These are phyloP conservation scores for Cordilura impudica DNA, from an alignment of 2,888 invertebrate genomes.

Conservation along the genomic window DNA sequence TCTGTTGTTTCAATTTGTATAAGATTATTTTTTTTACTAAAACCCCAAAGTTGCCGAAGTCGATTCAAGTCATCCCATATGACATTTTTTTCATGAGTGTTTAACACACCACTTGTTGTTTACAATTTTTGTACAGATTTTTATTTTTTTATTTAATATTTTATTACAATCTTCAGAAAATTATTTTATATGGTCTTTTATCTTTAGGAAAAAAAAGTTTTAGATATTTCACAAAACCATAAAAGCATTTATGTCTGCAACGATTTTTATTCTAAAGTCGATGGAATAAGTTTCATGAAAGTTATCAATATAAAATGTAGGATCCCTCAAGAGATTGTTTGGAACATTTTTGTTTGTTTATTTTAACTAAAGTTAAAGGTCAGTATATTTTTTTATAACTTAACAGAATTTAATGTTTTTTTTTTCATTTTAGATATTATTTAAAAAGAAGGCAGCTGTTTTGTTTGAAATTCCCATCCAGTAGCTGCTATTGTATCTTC, in stretches of 20 bases:
- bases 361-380: slow-evolving; percentile 40
- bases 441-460: slow-evolving; percentile 26
- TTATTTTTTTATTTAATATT: not conserved
- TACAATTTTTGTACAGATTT: not conserved
- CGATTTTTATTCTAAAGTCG: not conserved
- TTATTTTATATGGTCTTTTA: slow-evolving; percentile 17
- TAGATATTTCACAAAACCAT: slow-evolving; percentile 26
- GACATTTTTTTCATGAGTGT: too few relatives aligned
- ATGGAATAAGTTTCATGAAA: slow-evolving; percentile 23
- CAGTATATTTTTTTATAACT: slow-evolving; percentile 40
- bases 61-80: too few relatives aligned
- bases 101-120: not conserved
- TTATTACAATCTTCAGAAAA: slow-evolving; percentile 19
- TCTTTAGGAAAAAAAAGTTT: not conserved
- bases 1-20: too few relatives aligned
- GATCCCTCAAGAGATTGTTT: slow-evolving; percentile 28
- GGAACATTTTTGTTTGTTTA: slow-evolving; percentile 25
- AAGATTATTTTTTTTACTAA: too few relatives aligned
- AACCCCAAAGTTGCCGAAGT: too few relatives aligned
- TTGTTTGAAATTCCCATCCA: slow-evolving; percentile 47
- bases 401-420: slow-evolving; percentile 36
- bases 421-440: not conserved
- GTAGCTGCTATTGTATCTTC: not conserved
- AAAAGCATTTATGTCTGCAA: not conserved
- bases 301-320: slow-evolving; percentile 8